phyloP scores from a whole-genome alignment of 2,888 invertebrate species.

The Cyclophora punctaria region DNA sequence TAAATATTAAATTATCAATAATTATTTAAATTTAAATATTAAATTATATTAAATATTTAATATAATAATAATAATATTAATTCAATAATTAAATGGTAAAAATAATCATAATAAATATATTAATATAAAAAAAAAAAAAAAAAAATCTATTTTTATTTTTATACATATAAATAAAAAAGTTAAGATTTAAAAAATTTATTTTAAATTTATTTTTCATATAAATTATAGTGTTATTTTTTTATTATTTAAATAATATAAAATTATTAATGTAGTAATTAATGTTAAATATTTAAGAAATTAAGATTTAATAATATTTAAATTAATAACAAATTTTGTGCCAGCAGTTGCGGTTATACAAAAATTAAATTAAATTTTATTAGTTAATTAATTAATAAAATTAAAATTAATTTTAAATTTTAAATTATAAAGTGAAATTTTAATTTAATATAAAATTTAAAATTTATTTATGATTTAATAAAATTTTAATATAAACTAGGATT shows the following conservation, averaged over 20 bases:
- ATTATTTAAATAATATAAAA: conserved; percentile 57
- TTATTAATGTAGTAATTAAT: conserved; percentile 52
- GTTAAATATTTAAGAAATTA: conserved; percentile 76
- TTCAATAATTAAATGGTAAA: conserved; percentile 2
- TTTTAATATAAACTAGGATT: conserved; percentile 77
- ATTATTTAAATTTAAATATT: conserved; percentile 9
- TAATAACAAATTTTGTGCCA: conserved; percentile 80
- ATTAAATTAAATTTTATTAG: conserved; percentile 73
- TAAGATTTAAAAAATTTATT: conserved; percentile 67
- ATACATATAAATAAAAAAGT: conserved; percentile 51
- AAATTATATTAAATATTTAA: conserved; percentile 9
- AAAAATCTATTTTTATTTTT: conserved; percentile 39
- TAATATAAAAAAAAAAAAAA: conserved; percentile 45
- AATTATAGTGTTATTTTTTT: conserved; percentile 59
- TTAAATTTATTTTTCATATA: conserved; percentile 72
- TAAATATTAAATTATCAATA: conserved; percentile 9
- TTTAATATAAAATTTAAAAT: conserved; percentile 49
- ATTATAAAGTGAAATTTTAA: conserved; percentile 77
- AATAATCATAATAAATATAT: conserved; percentile 4
- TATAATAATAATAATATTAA: conserved; percentile 20
- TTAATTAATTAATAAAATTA: conserved; percentile 43
- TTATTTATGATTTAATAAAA: conserved; percentile 54
- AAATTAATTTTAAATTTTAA: conserved; percentile 46
- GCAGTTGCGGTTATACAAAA: conserved; percentile 82
- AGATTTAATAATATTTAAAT: conserved; percentile 75